Evolutionary conservation across 2,797 vertebrate genomes (phyloP).

Genomic region (Cetoscarus ocellatus): DNA sequence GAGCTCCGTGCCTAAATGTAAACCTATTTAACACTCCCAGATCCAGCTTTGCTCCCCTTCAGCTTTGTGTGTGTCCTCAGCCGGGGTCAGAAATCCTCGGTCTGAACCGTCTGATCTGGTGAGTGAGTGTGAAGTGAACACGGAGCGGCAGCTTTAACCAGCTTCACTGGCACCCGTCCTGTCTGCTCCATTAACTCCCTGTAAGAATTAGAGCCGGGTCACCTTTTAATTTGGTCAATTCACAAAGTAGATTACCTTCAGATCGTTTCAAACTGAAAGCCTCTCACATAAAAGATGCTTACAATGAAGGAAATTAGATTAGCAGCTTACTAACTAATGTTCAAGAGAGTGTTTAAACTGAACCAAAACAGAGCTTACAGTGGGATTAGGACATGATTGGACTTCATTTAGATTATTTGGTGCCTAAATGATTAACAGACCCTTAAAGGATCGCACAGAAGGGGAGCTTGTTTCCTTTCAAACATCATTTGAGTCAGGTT

Average conservation of each 20-base stretch:
- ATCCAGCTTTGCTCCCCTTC: constrained; percentile 21
- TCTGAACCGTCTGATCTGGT: constrained; percentile 22
- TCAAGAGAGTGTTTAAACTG: not conserved
- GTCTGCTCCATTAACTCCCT: not conserved
- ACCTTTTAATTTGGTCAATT: not conserved
- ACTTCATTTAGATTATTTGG: too few relatives aligned
- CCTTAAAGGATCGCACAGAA: too few relatives aligned
- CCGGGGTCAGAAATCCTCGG: constrained; percentile 42
- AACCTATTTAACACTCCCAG: constrained; percentile 11
- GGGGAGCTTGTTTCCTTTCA: too few relatives aligned
- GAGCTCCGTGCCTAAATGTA: not conserved
- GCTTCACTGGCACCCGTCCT: constrained; percentile 10
- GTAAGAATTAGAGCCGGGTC: not conserved
- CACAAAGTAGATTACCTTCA: not conserved
- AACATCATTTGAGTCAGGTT: too few relatives aligned
- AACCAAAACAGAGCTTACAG: too few relatives aligned
- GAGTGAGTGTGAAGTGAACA: constrained; percentile 15
- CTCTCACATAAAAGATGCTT: not conserved
- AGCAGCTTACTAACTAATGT: not conserved
- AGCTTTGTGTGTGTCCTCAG: constrained; percentile 44
- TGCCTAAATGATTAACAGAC: too few relatives aligned
- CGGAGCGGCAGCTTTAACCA: constrained; percentile 37
- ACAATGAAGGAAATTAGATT: too few relatives aligned
- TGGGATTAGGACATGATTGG: too few relatives aligned
- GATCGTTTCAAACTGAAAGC: not conserved